Conservation (phyloP, 1,140 invertebrate species). For the Anoplolepis gracilipes region DNA sequence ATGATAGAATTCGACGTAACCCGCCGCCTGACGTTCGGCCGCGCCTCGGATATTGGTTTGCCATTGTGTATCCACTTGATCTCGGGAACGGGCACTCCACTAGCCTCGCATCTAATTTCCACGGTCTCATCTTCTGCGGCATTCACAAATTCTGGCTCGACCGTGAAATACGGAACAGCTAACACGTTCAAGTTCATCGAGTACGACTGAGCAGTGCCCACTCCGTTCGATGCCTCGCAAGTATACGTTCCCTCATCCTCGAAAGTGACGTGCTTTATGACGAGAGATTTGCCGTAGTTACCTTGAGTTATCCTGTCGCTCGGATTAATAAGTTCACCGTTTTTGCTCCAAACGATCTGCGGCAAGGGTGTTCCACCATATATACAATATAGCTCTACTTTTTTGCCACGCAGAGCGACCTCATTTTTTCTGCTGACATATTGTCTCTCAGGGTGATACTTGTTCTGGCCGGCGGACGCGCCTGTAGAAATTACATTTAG, state of each 20-base stretch:
- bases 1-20: conserved; percentile 91
- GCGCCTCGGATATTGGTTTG: conserved; percentile 92
- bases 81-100: conserved; percentile 94
- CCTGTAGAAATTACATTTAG: conserved; percentile 93
- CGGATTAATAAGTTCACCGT: conserved; percentile 89
- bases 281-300: conserved; percentile 96
- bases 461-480: conserved; percentile 91
- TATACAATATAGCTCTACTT: conserved; percentile 94
- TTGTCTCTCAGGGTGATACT: conserved; percentile 91
- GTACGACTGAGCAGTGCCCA: conserved; percentile 93
- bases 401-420: conserved; percentile 93
- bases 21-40: conserved; percentile 90
- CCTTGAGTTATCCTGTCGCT: conserved; percentile 92
- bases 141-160: conserved; percentile 95
- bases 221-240: conserved; percentile 96
- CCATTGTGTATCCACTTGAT: conserved; percentile 99
- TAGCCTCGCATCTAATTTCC: conserved; percentile 94
- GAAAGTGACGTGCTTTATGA: conserved; percentile 94
- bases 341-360: conserved; percentile 94
- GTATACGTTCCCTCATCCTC: conserved; percentile 95
- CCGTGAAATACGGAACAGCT: conserved; percentile 96
- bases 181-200: conserved; percentile 93
- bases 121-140: conserved; percentile 96
- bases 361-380: conserved; percentile 95
- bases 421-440: conserved; percentile 95